Conservation (phyloP, 2,797 vertebrate genomes). For the Chaetophractus vellerosus region DNA sequence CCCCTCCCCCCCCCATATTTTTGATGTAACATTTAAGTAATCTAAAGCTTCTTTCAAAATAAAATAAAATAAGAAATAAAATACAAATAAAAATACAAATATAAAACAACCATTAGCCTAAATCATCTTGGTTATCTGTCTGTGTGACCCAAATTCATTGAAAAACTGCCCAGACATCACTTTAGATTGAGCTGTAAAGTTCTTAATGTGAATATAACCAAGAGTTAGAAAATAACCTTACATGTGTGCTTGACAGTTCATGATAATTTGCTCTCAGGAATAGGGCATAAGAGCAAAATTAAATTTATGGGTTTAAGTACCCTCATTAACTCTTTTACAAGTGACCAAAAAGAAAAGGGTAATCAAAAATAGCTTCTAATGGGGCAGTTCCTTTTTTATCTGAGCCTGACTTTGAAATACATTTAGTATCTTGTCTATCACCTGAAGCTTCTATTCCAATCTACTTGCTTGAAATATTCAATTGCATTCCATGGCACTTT, state of each 20-base stretch:
- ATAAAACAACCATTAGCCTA: neutral
- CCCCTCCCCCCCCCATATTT: too few relatives aligned
- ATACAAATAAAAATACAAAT: too few relatives aligned
- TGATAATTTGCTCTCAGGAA: slow-evolving; percentile 57
- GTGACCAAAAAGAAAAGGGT: slow-evolving; percentile 51
- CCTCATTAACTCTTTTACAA: slow-evolving; percentile 65
- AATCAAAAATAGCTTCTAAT: slow-evolving; percentile 66
- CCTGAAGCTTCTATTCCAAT: slow-evolving; percentile 66
- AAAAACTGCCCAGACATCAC: neutral
- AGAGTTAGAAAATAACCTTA: slow-evolving; percentile 52
- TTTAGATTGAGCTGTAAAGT: slow-evolving; percentile 52
- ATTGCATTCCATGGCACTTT: slow-evolving; percentile 64
- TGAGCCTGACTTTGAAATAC: slow-evolving; percentile 59
- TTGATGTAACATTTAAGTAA: too few relatives aligned
- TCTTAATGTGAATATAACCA: slow-evolving; percentile 42
- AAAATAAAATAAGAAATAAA: too few relatives aligned
- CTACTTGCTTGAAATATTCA: slow-evolving; percentile 50
- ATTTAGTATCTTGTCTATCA: slow-evolving; percentile 63
- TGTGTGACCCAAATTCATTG: neutral
- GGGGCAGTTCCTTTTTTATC: slow-evolving; percentile 56
- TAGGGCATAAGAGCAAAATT: slow-evolving; percentile 60
- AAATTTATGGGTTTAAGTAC: slow-evolving; percentile 57
- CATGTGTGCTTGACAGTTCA: slow-evolving; percentile 25
- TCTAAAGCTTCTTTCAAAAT: too few relatives aligned
- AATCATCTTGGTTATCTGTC: neutral